Evolutionary conservation across 2,113 vertebrate species (phyloP), one percentile per base, ranked within the genome.

Genomic region (Falco punctatus): DNA sequence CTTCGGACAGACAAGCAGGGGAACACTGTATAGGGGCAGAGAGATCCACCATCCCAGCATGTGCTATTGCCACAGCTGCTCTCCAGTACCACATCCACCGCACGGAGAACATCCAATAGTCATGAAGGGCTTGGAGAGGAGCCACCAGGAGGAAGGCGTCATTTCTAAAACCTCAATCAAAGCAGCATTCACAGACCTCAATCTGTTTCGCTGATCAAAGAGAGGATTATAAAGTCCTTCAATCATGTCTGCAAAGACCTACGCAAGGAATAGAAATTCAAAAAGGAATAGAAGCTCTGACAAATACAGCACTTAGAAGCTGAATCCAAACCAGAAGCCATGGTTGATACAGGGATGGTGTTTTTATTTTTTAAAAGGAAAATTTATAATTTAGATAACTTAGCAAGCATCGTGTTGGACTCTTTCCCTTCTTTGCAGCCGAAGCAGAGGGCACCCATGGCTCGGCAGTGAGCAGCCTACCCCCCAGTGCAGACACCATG

Each of bases 401-500:
- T 35, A 20, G 8, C 22, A 78, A 66, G n/a, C n/a, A 86, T 4
- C 42, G 35, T 21, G 6, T 40, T 86, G 59, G 86, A 67, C 40
- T 44, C 26, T 11, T n/a, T 55, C 55, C 40, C 46, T 35, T 71
- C 52, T 33, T 42, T 16, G 42, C 75, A 66, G 65, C 22, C 46
- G 2, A 4, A 81, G 55, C 1, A 12, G 44, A 81, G 28, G 66
- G 13, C 44, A 82, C 14, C n/a, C 7, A 13, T 8, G 7, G 49
- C 48, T 61, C 3, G 0, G 48, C 49, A 70, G 54, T 2, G 8
- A 79, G 23, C 30, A 70, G 23, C 40, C 33, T 15, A 78, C 18
- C 21, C 49, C n/a, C n/a, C 52, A 66, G 1, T 3, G 9, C 1
- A 2, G 32, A 51, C 15, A 21, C 21, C 1, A 1, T 26, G 13